Evolutionary conservation across 2,113 vertebrate species (phyloP).

Genomic region (Calyptommatus sinebrachiatus): DNA sequence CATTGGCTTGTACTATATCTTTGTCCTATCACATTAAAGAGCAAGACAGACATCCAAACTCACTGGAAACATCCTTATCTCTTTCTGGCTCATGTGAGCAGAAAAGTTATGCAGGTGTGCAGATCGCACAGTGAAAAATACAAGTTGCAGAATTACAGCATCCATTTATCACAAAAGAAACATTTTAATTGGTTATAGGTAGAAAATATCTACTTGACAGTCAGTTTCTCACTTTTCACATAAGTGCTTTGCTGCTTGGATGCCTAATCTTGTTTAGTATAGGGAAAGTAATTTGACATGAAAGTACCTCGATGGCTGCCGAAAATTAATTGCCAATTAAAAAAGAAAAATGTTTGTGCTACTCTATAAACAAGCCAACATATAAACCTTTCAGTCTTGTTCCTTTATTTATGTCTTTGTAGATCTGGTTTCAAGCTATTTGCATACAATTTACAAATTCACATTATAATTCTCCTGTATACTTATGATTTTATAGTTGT

Average conservation of each 20-base stretch:
- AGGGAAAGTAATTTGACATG: conserved; percentile 83
- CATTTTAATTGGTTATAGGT: conserved; percentile 85
- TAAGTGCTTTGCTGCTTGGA: conserved; percentile 81
- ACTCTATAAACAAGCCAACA: conserved; percentile 82
- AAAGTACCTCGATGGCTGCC: conserved; percentile 82
- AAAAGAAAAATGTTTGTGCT: conserved; percentile 87
- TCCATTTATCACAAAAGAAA: conserved; percentile 81
- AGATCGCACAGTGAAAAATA: conserved; percentile 62
- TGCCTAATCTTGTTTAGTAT: conserved; percentile 83
- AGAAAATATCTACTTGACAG: conserved; percentile 82
- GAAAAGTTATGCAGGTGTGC: conserved; percentile 63
- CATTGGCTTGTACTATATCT: conserved; percentile 41
- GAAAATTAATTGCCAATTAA: conserved; percentile 89
- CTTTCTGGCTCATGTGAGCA: conserved; percentile 48
- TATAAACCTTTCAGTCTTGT: conserved; percentile 83
- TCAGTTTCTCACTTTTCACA: conserved; percentile 81
- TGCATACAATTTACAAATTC: conserved; percentile 85
- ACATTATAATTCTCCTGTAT: conserved; percentile 78
- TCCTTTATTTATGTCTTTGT: conserved; percentile 82
- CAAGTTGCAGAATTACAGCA: conserved; percentile 73
- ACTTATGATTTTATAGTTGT: conserved; percentile 82
- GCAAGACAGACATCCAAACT: conserved; percentile 30
- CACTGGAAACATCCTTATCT: conserved; percentile 48
- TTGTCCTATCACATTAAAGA: conserved; percentile 47
- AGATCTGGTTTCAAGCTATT: conserved; percentile 81